A percentile compares a stretch with the other conserved stretches of the same genome.
phyloP scores from a whole-genome alignment of 2,888 invertebrate species.

The Eupithecia abbreviata region DNA sequence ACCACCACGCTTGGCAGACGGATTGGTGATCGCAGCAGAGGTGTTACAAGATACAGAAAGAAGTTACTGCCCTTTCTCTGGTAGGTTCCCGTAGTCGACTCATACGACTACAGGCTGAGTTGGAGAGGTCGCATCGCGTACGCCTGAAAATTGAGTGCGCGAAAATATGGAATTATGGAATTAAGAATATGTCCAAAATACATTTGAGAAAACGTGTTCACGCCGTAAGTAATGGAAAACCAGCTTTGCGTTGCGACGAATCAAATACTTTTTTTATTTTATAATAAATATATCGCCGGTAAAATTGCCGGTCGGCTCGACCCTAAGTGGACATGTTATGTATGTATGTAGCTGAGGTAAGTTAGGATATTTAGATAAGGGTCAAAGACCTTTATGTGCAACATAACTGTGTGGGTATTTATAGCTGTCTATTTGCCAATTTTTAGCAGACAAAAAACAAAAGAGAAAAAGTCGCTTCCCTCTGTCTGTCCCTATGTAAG shows the following conservation, averaged over 20 bases:
- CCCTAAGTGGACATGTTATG: background rate
- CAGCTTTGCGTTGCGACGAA: background rate
- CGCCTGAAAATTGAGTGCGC: too few relatives aligned
- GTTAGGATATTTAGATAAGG: conserved; percentile 3
- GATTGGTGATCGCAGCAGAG: too few relatives aligned
- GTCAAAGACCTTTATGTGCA: conserved; percentile 4
- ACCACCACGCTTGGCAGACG: too few relatives aligned
- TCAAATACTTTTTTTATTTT: background rate
- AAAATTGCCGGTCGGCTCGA: background rate
- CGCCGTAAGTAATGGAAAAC: background rate
- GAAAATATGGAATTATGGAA: background rate
- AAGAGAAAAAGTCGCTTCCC: too few relatives aligned
- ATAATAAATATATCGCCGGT: background rate
- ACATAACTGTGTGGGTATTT: background rate
- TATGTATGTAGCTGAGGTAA: background rate
- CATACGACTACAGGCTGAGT: too few relatives aligned
- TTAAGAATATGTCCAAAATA: background rate
- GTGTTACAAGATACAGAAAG: too few relatives aligned
- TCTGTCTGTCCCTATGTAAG: too few relatives aligned
- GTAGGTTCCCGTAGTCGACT: too few relatives aligned
- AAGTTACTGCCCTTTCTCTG: too few relatives aligned
- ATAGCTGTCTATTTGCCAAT: background rate
- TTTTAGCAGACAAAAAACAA: too few relatives aligned
- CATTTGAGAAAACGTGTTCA: background rate
- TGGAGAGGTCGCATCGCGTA: too few relatives aligned